Base-by-base conservation (phyloP, 2,797 vertebrate species). In the Tokudaia muenninki region DNA sequence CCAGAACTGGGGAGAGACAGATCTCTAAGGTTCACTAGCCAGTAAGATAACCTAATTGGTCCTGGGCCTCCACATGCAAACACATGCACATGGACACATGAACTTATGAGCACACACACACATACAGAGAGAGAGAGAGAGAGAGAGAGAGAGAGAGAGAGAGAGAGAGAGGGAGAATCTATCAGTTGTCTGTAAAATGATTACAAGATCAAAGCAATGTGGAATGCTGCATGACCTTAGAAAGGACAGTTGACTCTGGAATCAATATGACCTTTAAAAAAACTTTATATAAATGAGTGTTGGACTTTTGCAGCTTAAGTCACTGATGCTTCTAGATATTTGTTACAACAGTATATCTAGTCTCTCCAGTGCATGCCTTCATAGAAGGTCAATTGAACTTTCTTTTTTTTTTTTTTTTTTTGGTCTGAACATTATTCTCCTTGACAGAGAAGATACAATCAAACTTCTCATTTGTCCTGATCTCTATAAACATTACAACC, bases 391-490 rank as follows among this genome's bases (percentile, higher is more conserved):
- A 88, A 67, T 6, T 50, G 11, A 67, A 52, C n/a, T 34, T n/a
- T 90, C 41, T 94, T 70, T 59, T 19, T 41, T 26, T 34, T n/a
- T 90, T 41, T 94, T 70, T 59, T 19, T 41, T 26, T 24, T 61
- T 63, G 9, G 13, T 72, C 26, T 87, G 79, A 94, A 50, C 12
- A 61, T 79, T 29, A 29, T 70, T 81, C 9, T 59, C 34, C 41
- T 89, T 31, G 12, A 65, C 11, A 26, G 88, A 41, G 14, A 47
- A 84, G 44, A 89, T 29, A 84, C 31, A 89, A 52, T 63, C 31
- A 90, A 81, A 72, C 37, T 77, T 81, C 21, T 24, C 44, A 77
- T 81, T 75, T 94, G 44, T 90, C 6, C 93, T 87, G 55, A 89
- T 94, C 34, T 92, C 41, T 26, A 74, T 37, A 84, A 92, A 90